A percentile compares a stretch with the other conserved stretches of the same genome.
Evolutionary conservation across 2,888 invertebrate species (phyloP).

Genomic region (Plebejus anna): DNA sequence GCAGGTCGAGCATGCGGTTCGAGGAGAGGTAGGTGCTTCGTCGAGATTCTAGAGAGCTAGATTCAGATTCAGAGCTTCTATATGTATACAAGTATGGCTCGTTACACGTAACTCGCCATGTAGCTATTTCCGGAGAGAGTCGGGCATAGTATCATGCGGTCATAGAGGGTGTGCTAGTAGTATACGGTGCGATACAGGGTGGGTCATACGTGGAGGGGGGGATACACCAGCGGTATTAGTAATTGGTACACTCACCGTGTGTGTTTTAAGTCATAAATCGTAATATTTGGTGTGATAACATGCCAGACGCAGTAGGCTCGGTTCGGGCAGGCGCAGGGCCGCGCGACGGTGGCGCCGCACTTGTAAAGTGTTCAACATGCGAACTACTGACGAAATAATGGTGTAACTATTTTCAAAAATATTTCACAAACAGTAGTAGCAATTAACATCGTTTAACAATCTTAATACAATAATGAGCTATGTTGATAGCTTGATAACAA

Average conservation of each 20-base stretch:
- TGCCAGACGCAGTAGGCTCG: conserved; percentile 35
- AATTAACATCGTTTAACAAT: background rate
- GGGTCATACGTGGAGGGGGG: conserved; percentile 20
- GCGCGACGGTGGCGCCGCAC: conserved; percentile 21
- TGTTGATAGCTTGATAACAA: too few species aligned
- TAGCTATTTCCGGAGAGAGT: background rate
- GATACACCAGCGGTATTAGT: conserved; percentile 30
- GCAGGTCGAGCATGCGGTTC: conserved; percentile 89
- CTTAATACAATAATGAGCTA: too few species aligned
- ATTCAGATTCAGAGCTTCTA: background rate
- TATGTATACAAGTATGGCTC: background rate
- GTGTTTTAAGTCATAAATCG: conserved; percentile 33
- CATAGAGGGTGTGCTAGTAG: conserved; percentile 10
- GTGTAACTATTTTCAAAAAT: background rate
- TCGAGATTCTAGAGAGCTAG: background rate
- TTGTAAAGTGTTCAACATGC: background rate
- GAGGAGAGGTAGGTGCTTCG: conserved; percentile 83
- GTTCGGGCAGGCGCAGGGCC: conserved; percentile 39
- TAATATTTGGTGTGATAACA: conserved; percentile 36
- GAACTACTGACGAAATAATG: background rate
- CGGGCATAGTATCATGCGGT: conserved; percentile 20
- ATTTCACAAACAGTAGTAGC: background rate
- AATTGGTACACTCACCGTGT: conserved; percentile 38
- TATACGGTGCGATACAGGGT: background rate
- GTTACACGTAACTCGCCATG: background rate